phyloP scores from a whole-genome alignment of 1,140 invertebrate genomes.

The Pseudachorutes palmiensis region DNA sequence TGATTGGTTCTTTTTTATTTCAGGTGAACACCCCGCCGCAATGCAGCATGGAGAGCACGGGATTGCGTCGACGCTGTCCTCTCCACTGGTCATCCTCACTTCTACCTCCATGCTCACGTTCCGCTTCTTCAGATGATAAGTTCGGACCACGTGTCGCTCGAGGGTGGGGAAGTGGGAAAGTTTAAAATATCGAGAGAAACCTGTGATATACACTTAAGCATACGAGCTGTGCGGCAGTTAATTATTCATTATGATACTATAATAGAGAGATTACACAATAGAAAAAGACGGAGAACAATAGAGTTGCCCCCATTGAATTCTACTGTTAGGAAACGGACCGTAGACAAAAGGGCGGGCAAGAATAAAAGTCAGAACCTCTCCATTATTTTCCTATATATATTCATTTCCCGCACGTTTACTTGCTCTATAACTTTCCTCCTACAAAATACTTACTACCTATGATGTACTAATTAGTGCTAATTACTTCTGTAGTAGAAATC shows the following conservation, averaged over 20 bases:
- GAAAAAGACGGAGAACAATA: too few species aligned
- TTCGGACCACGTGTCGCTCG: not conserved
- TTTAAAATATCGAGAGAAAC: constrained; percentile 12
- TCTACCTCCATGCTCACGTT: constrained; percentile 5
- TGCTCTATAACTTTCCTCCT: too few species aligned
- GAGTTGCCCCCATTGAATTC: too few species aligned
- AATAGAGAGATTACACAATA: too few species aligned
- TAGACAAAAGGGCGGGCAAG: too few species aligned
- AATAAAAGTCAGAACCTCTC: too few species aligned
- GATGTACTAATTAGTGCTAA: too few species aligned
- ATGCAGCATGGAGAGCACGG: constrained; percentile 49
- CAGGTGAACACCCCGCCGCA: constrained; percentile 53
- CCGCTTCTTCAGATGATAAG: constrained; percentile 24
- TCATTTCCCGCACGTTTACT: too few species aligned
- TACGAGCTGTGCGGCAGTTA: not conserved
- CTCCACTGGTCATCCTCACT: constrained; percentile 18
- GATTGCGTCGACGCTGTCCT: constrained; percentile 29
- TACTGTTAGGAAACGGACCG: too few species aligned
- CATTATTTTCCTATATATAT: too few species aligned
- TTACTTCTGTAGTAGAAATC: too few species aligned
- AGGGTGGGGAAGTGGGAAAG: not conserved
- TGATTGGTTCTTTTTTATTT: constrained; percentile 25
- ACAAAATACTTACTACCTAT: too few species aligned
- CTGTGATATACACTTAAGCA: constrained; percentile 6
- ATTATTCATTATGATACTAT: not conserved